These are phyloP conservation scores for Oreochromis tanganicae DNA, from an alignment of 2,113 vertebrate genomes.

Conservation along the genomic window DNA sequence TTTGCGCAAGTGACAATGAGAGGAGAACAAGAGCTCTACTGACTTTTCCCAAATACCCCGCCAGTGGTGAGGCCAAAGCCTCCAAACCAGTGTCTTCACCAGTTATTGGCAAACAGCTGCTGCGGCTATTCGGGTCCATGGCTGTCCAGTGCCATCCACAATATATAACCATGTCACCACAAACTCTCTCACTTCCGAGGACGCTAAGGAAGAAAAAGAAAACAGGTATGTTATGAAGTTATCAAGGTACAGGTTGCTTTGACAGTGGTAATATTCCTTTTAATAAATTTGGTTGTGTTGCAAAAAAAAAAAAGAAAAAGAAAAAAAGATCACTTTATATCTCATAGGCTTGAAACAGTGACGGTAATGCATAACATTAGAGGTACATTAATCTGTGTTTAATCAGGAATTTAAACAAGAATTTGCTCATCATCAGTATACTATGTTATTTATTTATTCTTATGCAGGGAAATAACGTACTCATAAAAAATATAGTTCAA, in stretches of 20 bases:
- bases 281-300: not conserved
- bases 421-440: not conserved
- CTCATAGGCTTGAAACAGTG: not conserved
- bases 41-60: constrained; percentile 99
- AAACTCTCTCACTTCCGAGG: constrained; percentile 31
- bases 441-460: not conserved
- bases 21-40: constrained; percentile 84
- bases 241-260: not conserved
- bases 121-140: constrained; percentile 79
- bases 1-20: constrained; percentile 89
- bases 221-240: constrained; percentile 12
- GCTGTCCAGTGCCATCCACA: constrained; percentile 79
- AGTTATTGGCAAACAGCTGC: constrained; percentile 87
- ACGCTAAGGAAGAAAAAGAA: constrained; percentile 74
- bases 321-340: not conserved
- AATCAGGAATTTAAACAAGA: not conserved
- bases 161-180: constrained; percentile 83
- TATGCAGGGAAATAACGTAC: not conserved
- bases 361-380: not conserved
- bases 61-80: constrained; percentile 85
- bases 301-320: fast-evolving
- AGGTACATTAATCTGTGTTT: not conserved
- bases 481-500: not conserved
- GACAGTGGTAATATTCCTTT: not conserved
- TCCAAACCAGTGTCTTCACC: constrained; percentile 90